These are phyloP conservation scores for Stegostoma tigrinum DNA, from an alignment of 2,113 vertebrate genomes.

Conservation along the genomic window DNA sequence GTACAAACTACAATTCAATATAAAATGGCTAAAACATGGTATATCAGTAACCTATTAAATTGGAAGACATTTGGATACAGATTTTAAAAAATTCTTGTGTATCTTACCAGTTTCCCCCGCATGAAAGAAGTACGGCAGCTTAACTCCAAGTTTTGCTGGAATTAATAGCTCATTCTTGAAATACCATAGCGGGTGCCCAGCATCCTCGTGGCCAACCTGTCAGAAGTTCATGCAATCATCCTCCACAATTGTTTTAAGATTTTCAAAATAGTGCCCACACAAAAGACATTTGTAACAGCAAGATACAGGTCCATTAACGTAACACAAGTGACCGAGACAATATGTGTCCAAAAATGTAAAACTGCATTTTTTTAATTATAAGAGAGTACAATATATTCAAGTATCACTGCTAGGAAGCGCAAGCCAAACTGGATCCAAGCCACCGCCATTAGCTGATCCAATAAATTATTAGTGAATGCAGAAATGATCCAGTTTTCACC, in stretches of 20 bases:
- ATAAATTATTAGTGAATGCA: neutral
- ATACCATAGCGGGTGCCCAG: conserved; percentile 67
- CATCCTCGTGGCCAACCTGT: conserved; percentile 81
- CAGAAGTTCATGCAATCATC: neutral
- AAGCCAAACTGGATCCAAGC: neutral
- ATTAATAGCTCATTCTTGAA: conserved; percentile 68
- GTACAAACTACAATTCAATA: neutral
- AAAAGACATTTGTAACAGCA: neutral
- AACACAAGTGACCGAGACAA: neutral
- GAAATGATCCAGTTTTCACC: neutral
- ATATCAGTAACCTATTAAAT: neutral
- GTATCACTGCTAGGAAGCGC: neutral
- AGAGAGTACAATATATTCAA: neutral
- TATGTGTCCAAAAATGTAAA: neutral
- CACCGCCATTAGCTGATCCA: too few relatives aligned
- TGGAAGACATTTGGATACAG: neutral
- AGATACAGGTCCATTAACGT: neutral
- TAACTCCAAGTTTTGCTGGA: conserved; percentile 54
- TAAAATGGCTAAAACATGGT: neutral
- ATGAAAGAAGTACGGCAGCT: conserved; percentile 80
- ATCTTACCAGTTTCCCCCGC: conserved; percentile 81
- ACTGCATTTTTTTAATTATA: neutral
- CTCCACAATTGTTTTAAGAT: neutral
- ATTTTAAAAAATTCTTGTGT: neutral
- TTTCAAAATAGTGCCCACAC: neutral